Base-by-base conservation (phyloP, 2,888 invertebrate genomes). In the Dryobotodes eremita region DNA sequence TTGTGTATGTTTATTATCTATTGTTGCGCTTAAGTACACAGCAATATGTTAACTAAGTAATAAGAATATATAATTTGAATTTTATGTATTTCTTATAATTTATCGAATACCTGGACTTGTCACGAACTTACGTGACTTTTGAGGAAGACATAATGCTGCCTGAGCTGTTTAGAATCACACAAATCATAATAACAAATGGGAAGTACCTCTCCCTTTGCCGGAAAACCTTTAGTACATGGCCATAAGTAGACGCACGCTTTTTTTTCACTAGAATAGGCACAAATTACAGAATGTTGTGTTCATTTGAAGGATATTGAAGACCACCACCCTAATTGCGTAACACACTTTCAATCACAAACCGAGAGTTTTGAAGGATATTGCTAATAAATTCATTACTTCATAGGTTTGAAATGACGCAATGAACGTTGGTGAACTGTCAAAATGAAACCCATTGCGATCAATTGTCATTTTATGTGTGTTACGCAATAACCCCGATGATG, bases 1-100 rank as follows among this genome's bases (percentile, higher is more conserved):
- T 81, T 78, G 64, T 82, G 78, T 79, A 78, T 78, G 71, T 88
- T 79, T 86, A 85, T 80, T 74, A 62, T n/a, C 79, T 75, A 83
- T 86, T 88, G 85, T 87, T 83, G 75, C 57, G 48, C 75, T 71
- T 75, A 84, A 79, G 69, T 80, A 73, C 65, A 77, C 61, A 80
- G 68, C 61, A 78, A 75, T 69, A 83, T 84, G 79, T 73, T 79
- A 86, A 70, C 26, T 75, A 59, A 76, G 65, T 73, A 64, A 66
- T 76, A 82, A 79, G 68, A 85, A 78, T 82, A 86, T 81, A 83
- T 78, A 20, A 79, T 84, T 82, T 82, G 82, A 80, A 80, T 84
- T 80, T 74, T n/a, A 74, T 55, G 13, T 57, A 65, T 64, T 68
- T 79, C 26, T 86, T 82, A 59, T 85, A 23, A 72, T 86, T 86